Evolutionary conservation across 2,113 vertebrate genomes (phyloP), one percentile per base, ranked within the genome.

Genomic region (Amphilophus citrinellus): DNA sequence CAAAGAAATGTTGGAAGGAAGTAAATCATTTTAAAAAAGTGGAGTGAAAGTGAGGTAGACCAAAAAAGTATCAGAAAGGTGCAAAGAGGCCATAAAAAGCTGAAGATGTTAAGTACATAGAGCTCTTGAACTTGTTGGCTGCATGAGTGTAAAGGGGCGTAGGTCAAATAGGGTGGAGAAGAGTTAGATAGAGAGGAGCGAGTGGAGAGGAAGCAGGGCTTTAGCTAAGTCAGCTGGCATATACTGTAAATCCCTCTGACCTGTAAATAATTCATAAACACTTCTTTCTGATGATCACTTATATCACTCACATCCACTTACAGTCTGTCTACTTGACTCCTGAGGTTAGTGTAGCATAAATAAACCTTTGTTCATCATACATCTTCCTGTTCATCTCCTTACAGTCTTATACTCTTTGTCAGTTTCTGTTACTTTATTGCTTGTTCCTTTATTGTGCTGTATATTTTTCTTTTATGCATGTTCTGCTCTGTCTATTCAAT

Each of bases 181-280:
- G 88, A 82, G 84, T 83, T 87, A 84, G 83, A 87, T 78, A 32
- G 61, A 78, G 65, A 65, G 58, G 35, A 79, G 65, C 27, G 42
- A 42, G 50, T 73, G 66, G 24, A 73, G 75, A 90, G 92, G 92
- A 93, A 94, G 83, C n/a, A 17, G 39, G 82, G 81, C 75, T 62
- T 89, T 82, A 88, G 82, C 86, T 87, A 86, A 86, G 75, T 91
- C 94, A 88, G 89, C 90, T 87, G 85, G 77, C 77, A 60, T 79
- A 11, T 91, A 91, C 93, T 91, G 93, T 93, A 95, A 94, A 92
- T 94, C 87, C 88, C 75, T 86, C 65, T n/a, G 56, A 88, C 88
- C 83, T 89, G 87, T 95, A 92, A 94, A 95, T 95, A 94, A 95
- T 95, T 95, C 82, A 95, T 93, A 90, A 65, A 85, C 88, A 84